Evolutionary conservation across 2,113 vertebrate genomes (phyloP), one percentile per base, ranked within the genome.

Genomic region (Mystacornis crossleyi): DNA sequence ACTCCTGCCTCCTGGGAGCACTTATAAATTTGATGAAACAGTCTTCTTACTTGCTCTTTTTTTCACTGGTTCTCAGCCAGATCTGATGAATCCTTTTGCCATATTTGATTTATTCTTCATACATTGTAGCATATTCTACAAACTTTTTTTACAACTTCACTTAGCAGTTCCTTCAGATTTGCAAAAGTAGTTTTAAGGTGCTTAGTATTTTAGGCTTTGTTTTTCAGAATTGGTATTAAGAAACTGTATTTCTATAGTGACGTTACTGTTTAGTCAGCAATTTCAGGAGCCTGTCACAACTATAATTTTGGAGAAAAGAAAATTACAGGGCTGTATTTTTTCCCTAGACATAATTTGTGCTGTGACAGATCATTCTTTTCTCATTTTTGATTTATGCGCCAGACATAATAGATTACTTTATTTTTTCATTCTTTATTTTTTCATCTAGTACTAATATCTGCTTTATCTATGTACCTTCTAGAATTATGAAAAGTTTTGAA

Each of bases 241-340:
- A 86, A 81, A 40, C 18, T 65, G 29, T 72, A 81, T 83, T 96
- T 93, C 86, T 92, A 24, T 61, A 69, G 36, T 72, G 60, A 81
- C 60, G 4, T 81, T 81, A 64, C 51, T 93, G 66, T 94, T 96
- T 93, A 95, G 62, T 96, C 88, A 96, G 92, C 90, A 95, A 17
- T 25, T 85, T 90, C 71, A 82, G 19, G 45, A 94, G 34, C 34
- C n/a, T 96, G 79, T 95, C 92, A 94, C 73, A 93, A 79, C 75
- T 77, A 19, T 64, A 64, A 23, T 26, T 87, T 78, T 78, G 11
- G 34, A 31, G 54, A 82, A 88, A 55, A 75, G 78, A 95, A 94
- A 96, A 93, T 96, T 92, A 88, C 36, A 80, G 54, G 74, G 62
- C 33, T 93, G 73, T 65, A 75, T 36, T 81, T 91, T 83, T 85